A percentile compares a stretch with the other conserved stretches of the same genome.
These are phyloP conservation scores for Spinus olivaceus DNA, from an alignment of 2,797 vertebrate genomes.

Conservation along the genomic window DNA sequence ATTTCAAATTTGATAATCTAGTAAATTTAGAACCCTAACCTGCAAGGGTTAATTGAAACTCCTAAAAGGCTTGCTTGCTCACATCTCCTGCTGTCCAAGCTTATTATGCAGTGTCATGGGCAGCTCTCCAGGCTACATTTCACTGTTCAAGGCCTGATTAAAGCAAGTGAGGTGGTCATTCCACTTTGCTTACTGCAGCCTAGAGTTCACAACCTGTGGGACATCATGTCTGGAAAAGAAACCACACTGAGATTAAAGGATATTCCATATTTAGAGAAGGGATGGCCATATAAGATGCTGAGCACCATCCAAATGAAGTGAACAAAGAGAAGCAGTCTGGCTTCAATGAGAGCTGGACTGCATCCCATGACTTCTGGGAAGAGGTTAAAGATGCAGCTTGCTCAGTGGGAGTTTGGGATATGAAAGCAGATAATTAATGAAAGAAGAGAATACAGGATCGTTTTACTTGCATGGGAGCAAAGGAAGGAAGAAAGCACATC, in stretches of 20 bases:
- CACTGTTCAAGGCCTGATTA: background rate
- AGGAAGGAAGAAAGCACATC: background rate
- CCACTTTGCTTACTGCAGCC: background rate
- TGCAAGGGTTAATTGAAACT: constrained; percentile 15
- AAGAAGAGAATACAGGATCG: background rate
- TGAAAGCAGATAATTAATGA: background rate
- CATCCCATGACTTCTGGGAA: background rate
- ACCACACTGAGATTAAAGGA: background rate
- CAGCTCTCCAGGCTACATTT: background rate
- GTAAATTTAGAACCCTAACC: background rate
- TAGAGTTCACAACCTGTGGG: background rate
- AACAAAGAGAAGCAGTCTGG: background rate
- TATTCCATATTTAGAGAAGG: background rate
- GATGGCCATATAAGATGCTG: background rate
- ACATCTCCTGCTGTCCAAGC: background rate
- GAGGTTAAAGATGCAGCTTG: background rate
- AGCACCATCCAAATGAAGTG: background rate
- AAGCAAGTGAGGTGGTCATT: background rate
- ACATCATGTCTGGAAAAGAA: background rate
- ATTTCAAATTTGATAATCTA: background rate
- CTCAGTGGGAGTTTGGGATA: background rate
- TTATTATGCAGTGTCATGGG: background rate
- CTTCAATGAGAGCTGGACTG: background rate
- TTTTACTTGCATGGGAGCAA: background rate
- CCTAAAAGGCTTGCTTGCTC: background rate